Evolutionary conservation across 1,140 invertebrate genomes (phyloP), one percentile per base, ranked within the genome.

Genomic region (Plodia interpunctella): DNA sequence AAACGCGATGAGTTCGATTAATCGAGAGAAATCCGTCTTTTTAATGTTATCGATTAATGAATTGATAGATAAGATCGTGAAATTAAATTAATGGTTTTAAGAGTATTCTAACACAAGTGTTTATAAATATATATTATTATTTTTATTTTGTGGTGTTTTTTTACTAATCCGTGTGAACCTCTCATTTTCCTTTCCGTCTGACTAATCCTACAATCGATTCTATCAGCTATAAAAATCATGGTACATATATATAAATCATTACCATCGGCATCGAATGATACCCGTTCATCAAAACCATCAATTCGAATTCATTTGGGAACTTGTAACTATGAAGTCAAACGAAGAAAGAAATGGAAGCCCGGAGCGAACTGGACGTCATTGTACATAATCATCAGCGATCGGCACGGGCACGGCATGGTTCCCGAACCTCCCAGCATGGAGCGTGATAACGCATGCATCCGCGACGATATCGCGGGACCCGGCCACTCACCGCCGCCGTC

Each of bases 51-150:
- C 74, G 74, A 83, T 81, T 83, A 76, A 86, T 86, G 70, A 83
- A 85, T 77, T 77, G 77, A 75, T 83, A 88, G 82, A 80, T 87
- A 87, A 89, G 86, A 86, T 82, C 81, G 80, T 88, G 84, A 86
- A 75, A 84, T 80, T 85, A 87, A 88, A 82, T 88, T 87, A 89
- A 89, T 89, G 82, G 87, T 83, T 87, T 84, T 89, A 87, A 87
- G 84, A 87, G 77, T 89, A 89, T 89, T 89, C 84, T 89, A 89
- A 89, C 83, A 88, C 83, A 87, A 88, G 86, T 87, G 87, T 89
- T 89, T 89, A 89, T 87, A 87, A 89, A 89, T 89, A 89, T 89
- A 89, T 89, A 87, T 89, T 89, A 87, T 87, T 89, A 89, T 87
- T 89, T 89, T 89, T 89, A 84, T 66, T 61, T 62, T 66, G 77